Conservation (phyloP, 2,113 vertebrate genomes). For the Sapayoa aenigma region DNA sequence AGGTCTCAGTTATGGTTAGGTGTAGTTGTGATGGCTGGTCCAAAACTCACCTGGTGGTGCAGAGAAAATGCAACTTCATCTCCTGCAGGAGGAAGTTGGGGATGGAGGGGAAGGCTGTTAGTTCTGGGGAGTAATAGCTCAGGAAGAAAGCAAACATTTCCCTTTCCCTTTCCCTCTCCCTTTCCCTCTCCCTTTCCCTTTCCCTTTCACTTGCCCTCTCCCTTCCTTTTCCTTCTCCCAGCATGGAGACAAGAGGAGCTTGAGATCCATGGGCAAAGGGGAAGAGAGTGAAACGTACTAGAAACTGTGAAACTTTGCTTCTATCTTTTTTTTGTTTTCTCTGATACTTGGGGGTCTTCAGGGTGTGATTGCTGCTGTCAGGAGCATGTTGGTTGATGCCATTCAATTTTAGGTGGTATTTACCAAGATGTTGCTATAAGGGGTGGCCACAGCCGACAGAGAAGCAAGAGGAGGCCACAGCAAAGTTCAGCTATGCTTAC, state of each 20-base stretch:
- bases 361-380: too few relatives aligned
- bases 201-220: too few relatives aligned
- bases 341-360: too few relatives aligned
- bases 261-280: too few relatives aligned
- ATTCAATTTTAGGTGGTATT: background rate
- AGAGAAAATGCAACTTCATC: background rate
- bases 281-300: too few relatives aligned
- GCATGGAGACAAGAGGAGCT: too few relatives aligned
- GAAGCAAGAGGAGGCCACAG: background rate
- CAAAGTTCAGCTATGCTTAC: background rate
- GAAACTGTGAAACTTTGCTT: too few relatives aligned
- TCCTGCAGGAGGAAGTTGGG: background rate
- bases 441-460: background rate
- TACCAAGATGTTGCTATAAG: background rate
- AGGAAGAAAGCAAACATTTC: background rate
- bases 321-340: too few relatives aligned
- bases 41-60: background rate
- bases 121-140: background rate
- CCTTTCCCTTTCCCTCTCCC: background rate
- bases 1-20: rapidly evolving
- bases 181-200: too few relatives aligned
- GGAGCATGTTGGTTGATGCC: background rate
- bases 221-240: too few relatives aligned
- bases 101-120: rapidly evolving
- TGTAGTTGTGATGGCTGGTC: rapidly evolving